A percentile compares a stretch with the other conserved stretches of the same genome.
Conservation (phyloP, 1,140 invertebrate genomes). For the Eumeta japonica region DNA sequence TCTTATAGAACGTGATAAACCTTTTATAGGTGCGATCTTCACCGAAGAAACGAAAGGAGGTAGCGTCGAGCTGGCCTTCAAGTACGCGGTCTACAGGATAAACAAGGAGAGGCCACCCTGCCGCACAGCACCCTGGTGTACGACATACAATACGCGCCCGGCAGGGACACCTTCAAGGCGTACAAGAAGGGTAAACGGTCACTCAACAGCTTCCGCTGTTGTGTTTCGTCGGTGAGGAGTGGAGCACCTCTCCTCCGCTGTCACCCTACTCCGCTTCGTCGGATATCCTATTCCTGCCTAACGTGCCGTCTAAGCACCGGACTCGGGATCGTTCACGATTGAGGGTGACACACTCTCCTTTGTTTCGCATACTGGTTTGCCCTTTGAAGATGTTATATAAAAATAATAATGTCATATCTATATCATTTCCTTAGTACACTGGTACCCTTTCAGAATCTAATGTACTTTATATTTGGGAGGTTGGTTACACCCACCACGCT, state of each 20-base stretch:
- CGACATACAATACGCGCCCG: conserved; percentile 85
- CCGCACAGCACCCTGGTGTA: conserved; percentile 86
- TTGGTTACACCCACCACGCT: too few species aligned
- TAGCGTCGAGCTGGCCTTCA: conserved; percentile 83
- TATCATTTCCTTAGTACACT: too few species aligned
- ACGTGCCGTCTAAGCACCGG: too few species aligned
- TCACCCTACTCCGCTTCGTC: too few species aligned
- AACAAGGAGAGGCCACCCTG: conserved; percentile 82
- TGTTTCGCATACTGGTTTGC: conserved; percentile 1
- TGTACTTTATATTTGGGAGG: too few species aligned
- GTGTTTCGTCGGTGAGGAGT: conserved; percentile 4
- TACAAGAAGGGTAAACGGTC: conserved; percentile 86
- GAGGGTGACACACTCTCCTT: conserved; percentile 3
- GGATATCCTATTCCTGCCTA: too few species aligned
- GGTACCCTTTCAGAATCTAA: too few species aligned
- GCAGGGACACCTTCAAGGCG: conserved; percentile 82
- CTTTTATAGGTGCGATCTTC: conserved; percentile 84
- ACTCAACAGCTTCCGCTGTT: conserved; percentile 5
- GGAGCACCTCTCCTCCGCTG: too few species aligned
- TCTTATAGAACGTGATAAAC: neutral
- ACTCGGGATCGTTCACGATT: too few species aligned
- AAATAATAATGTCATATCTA: too few species aligned
- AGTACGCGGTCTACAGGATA: conserved; percentile 89
- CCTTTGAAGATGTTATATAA: conserved; percentile 1
- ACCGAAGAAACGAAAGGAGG: conserved; percentile 84